Base-by-base conservation (phyloP, 2,888 invertebrate genomes). In the Aporophyla nigra region DNA sequence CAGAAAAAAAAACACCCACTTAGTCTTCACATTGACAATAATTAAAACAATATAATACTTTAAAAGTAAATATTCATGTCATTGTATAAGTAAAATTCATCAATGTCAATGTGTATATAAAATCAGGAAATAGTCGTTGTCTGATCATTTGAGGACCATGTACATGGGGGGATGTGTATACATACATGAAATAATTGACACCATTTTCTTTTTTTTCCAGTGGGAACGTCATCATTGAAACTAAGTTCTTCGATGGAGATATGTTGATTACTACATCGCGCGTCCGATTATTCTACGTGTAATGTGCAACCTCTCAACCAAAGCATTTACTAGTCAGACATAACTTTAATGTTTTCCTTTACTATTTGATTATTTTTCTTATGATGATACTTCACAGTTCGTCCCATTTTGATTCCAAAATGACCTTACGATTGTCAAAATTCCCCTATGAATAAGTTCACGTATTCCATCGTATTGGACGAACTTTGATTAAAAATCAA, bases 191-290 rank as follows among this genome's bases (percentile, higher is more conserved):
- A 27, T 70, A 16, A 58, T 53, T 24, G 69, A 33, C 19, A 19
- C 2, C 5, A 6, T 33, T 1, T n/a, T 5, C 70, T 75, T 90
- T 82, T n/a, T 84, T 89, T 97, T 97, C 80, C 97, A 99, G 99
- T 96, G 99, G 99, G 16, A 99, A 99, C 92, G 98, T 99, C 71
- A 98, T 99, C 46, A 99, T 99, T 87, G 99, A 99, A 97, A 99
- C 99, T 0, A 99, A 99, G 93, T 99, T 99, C 96, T 99, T 98
- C 93, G 99, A 99, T 94, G 99, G 99, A 88, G 99, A 99, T 91
- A 97, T 99, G 69, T 97, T 99, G 87, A 99, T 99, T 86, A 98
- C 99, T 80, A 99, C 99, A 67, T 99, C 99, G 27, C 98, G 98
- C 95, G 99, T 99, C 78, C 97, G 99, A 80, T 97, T 99, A 66